phyloP scores from a whole-genome alignment of 2,113 vertebrate species.

The Solea solea region DNA sequence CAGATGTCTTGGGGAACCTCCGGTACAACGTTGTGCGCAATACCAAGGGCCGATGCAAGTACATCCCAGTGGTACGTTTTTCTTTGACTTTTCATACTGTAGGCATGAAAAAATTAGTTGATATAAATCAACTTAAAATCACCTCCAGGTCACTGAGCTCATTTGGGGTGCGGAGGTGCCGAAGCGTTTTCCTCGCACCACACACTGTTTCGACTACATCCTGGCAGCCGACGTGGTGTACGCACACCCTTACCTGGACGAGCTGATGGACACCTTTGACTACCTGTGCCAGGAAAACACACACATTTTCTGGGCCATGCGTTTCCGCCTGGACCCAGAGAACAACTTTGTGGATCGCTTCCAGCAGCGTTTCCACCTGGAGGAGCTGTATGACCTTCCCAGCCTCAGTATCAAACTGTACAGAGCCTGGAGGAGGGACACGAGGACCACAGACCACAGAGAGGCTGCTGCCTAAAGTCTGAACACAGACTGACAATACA shows the following conservation, averaged over 20 bases:
- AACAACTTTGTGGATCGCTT: constrained; percentile 90
- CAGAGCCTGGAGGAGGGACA: constrained; percentile 83
- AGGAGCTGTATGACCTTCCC: constrained; percentile 88
- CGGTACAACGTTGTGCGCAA: constrained; percentile 88
- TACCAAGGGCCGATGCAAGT: constrained; percentile 87
- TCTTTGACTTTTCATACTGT: background rate
- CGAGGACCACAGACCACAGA: constrained; percentile 39
- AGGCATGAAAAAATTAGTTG: background rate
- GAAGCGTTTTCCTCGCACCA: constrained; percentile 84
- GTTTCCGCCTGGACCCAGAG: constrained; percentile 89
- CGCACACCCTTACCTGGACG: constrained; percentile 87
- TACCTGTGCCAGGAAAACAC: constrained; percentile 90
- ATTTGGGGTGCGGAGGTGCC: constrained; percentile 89
- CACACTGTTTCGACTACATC: constrained; percentile 88
- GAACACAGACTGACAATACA: background rate
- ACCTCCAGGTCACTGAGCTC: constrained; percentile 85
- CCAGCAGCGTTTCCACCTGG: constrained; percentile 85
- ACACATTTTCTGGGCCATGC: constrained; percentile 94
- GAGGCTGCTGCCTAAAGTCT: constrained; percentile 42
- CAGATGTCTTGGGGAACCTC: constrained; percentile 91
- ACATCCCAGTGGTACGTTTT: constrained; percentile 79
- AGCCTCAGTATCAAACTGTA: constrained; percentile 92
- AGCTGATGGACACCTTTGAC: constrained; percentile 92
- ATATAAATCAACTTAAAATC: background rate
- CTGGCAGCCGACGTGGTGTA: constrained; percentile 97